These are phyloP conservation scores for Endotricha flammealis DNA, from an alignment of 2,888 invertebrate species.

Conservation along the genomic window DNA sequence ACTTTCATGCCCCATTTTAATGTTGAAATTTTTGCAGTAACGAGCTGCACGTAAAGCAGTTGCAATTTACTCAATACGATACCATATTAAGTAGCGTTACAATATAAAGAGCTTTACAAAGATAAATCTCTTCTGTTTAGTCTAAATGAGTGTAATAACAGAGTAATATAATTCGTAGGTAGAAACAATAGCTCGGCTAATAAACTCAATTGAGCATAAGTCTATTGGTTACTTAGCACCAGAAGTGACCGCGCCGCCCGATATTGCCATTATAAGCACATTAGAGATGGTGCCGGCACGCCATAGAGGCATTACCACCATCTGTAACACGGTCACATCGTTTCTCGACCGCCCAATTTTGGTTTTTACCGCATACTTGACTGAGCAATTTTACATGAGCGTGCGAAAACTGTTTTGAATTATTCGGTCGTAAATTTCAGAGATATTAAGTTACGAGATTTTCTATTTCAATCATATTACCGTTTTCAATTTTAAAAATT, in stretches of 20 bases:
- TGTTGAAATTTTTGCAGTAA: neutral
- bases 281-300: slow-evolving; percentile 68
- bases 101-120: slow-evolving; percentile 1
- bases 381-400: slow-evolving; percentile 51
- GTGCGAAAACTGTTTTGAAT: slow-evolving; percentile 52
- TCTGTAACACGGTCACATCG: slow-evolving; percentile 72
- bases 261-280: slow-evolving; percentile 70
- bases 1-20: slow-evolving; percentile 8
- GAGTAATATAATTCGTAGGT: slow-evolving; percentile 23
- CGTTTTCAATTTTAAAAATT: slow-evolving; percentile 42
- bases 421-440: slow-evolving; percentile 36
- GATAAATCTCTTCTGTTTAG: neutral
- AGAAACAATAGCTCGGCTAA: slow-evolving; percentile 52
- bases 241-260: slow-evolving; percentile 41
- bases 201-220: slow-evolving; percentile 53
- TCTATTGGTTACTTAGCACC: slow-evolving; percentile 73
- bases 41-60: neutral
- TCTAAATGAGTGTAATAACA: slow-evolving; percentile 7
- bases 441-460: slow-evolving; percentile 37
- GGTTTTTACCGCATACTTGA: slow-evolving; percentile 54
- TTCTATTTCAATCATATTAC: slow-evolving; percentile 44
- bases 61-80: neutral
- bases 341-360: slow-evolving; percentile 66
- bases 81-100: neutral
- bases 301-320: slow-evolving; percentile 64